Evolutionary conservation across 2,113 vertebrate genomes (phyloP), one percentile per base, ranked within the genome.

Genomic region (Bostrychus sinensis): DNA sequence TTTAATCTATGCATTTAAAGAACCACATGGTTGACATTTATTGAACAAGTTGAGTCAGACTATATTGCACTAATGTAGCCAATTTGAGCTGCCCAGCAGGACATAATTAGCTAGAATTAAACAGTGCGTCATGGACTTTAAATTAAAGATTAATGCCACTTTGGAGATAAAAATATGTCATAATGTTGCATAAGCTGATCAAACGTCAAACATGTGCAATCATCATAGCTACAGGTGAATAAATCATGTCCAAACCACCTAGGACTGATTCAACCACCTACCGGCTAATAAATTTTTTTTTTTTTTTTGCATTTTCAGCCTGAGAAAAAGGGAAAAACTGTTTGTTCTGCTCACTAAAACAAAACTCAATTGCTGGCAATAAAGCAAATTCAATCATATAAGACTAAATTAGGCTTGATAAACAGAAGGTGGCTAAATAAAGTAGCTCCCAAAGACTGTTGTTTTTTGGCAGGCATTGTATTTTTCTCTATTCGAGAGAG

Each of bases 201-300:
- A 50, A 17, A 25, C 28, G n/a, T 26, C 25, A 28, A 51, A 30
- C 7, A 8, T 9, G 48, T 28, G 7, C 16, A 16, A 16, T 51
- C 48, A 51, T 51, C 48, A 51, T 28, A 51, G 48, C 25, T 9
- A 30, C 28, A 51, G 48, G 48, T 51, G 48, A 51, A 28, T 14
- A 25, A n/a, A n/a, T 48, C 25, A 20, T 48, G 45, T 25, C 19
- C 10, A 25, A 26, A 25, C 25, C 25, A 48, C 11, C 45, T 10
- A 14, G 45, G 45, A 48, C 11, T 48, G 45, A 48, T 20, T 48
- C 22, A 25, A 26, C 22, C 45, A 23, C 25, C 45, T 7, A 48
- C n/a, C n/a, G n/a, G n/a, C n/a, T n/a, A n/a, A n/a, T n/a, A n/a
- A n/a, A n/a, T n/a, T n/a, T n/a, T n/a, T n/a, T n/a, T n/a, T n/a